Percentiles rank a stretch among this genome's conserved stretches.
Conservation (phyloP, 2,888 invertebrate genomes). For the Pachliopta kotzebuea region DNA sequence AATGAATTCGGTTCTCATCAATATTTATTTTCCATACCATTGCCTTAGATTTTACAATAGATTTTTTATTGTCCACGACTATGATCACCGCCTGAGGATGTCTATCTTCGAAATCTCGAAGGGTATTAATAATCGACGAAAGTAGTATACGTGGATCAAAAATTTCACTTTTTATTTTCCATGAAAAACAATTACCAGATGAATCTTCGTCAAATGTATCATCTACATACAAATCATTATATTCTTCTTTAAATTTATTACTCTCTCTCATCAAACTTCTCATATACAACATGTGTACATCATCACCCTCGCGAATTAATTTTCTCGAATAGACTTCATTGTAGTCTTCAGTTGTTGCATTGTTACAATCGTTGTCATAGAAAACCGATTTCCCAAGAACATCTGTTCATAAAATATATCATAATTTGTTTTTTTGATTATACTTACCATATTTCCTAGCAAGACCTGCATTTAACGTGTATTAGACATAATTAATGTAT, state of each 20-base stretch:
- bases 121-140: slow-evolving; percentile 25
- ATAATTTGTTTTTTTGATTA: slow-evolving; percentile 1
- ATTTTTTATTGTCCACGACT: slow-evolving; percentile 31
- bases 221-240: background rate
- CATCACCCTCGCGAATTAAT: slow-evolving; percentile 11
- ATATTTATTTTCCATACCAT: slow-evolving; percentile 36
- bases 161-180: slow-evolving; percentile 14
- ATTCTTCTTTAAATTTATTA: background rate
- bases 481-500: background rate
- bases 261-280: slow-evolving; percentile 2
- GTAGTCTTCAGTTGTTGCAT: slow-evolving; percentile 15
- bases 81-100: slow-evolving; percentile 34
- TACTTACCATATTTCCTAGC: slow-evolving; percentile 52
- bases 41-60: slow-evolving; percentile 27
- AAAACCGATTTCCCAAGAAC: slow-evolving; percentile 32
- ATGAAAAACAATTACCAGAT: slow-evolving; percentile 15
- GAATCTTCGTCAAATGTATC: slow-evolving; percentile 4
- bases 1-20: slow-evolving; percentile 30
- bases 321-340: slow-evolving; percentile 7
- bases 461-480: slow-evolving; percentile 53
- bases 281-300: slow-evolving; percentile 17
- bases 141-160: slow-evolving; percentile 32
- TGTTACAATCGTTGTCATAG: slow-evolving; percentile 33
- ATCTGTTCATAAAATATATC: slow-evolving; percentile 36
- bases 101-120: slow-evolving; percentile 28